Evolutionary conservation across 1,140 invertebrate genomes (phyloP), one percentile per base, ranked within the genome.

Genomic region (Andrena cerasifolii): DNA sequence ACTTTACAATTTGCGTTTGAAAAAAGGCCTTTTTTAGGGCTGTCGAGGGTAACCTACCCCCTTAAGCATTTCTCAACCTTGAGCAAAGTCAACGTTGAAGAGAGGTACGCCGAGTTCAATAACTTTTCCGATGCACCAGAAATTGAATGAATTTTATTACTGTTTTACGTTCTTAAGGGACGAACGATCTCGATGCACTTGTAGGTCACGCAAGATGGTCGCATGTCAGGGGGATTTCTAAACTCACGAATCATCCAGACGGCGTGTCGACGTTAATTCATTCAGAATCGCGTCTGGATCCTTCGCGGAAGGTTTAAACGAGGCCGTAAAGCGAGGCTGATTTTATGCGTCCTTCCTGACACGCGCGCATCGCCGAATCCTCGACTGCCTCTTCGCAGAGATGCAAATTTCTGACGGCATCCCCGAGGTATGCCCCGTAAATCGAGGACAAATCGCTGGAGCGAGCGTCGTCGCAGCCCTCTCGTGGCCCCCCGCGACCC

Each of bases 201-300:
- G n/a, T 67, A 21, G 24, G n/a, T 40, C 51, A 14, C n/a, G 61
- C 43, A 61, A 61, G 47, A 43, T 56, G 43, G 31, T 31, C 12
- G 33, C 1, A 12, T 1, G 3, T 28, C 2, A 18, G 0, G 12
- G 14, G 28, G 53, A 73, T 24, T 24, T 16, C 6, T 2, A 16
- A 59, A 3, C 16, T 21, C 45, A 53, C 16, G 26, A 43, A 36
- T 80, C 26, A 14, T 12, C 47, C 12, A 18, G 28, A 26, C 14
- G 24, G 33, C 53, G 59, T 63, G 72, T 79, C 78, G 45, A 77
- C 76, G 84, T 56, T 82, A 86, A 86, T 86, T 85, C 86, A 85
- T 86, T 86, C 83, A 75, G 36, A 80, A 77, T 61, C 58, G 72
- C 76, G 67, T 33, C 51, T 54, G 49, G 67, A 82, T 77, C 31